These are phyloP conservation scores for Holcopasites calliopsidis DNA, from an alignment of 1,140 invertebrate genomes.

Conservation along the genomic window DNA sequence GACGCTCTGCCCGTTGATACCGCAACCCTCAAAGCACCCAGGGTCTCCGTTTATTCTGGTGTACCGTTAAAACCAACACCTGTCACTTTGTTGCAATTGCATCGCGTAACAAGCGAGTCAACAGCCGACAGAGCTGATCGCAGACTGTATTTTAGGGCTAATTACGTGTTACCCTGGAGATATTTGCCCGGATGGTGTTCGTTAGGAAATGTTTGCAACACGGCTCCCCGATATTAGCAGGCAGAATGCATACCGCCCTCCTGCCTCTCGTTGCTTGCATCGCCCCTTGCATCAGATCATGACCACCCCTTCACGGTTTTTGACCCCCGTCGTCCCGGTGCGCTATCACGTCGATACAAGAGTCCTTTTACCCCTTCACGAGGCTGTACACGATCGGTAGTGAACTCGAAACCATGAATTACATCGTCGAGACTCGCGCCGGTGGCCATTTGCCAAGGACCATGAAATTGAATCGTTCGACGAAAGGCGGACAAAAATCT, in stretches of 20 bases:
- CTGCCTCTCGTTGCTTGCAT: conserved; percentile 9
- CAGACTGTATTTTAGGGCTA: conserved; percentile 2
- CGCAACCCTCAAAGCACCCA: neutral
- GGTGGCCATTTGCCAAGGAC: conserved; percentile 29
- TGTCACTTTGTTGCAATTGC: neutral
- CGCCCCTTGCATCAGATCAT: conserved; percentile 41
- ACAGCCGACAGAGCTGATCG: neutral
- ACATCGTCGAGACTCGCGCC: neutral
- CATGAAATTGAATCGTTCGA: conserved; percentile 3
- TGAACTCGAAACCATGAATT: conserved; percentile 46
- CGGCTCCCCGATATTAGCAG: conserved; percentile 30
- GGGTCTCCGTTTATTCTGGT: neutral
- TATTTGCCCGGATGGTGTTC: too few relatives aligned
- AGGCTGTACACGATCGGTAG: conserved; percentile 29
- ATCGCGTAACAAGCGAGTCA: neutral
- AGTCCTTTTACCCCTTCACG: conserved; percentile 38
- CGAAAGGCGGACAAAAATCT: neutral
- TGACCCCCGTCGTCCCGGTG: conserved; percentile 41
- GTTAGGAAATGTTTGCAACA: conserved; percentile 43
- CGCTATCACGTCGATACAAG: conserved; percentile 58
- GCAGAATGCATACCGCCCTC: conserved; percentile 12
- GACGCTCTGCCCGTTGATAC: too few relatives aligned
- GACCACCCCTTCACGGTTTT: conserved; percentile 55
- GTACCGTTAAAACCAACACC: neutral
- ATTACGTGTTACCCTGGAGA: too few relatives aligned